Conservation (phyloP, 2,113 vertebrate species). For the Hucho hucho region DNA sequence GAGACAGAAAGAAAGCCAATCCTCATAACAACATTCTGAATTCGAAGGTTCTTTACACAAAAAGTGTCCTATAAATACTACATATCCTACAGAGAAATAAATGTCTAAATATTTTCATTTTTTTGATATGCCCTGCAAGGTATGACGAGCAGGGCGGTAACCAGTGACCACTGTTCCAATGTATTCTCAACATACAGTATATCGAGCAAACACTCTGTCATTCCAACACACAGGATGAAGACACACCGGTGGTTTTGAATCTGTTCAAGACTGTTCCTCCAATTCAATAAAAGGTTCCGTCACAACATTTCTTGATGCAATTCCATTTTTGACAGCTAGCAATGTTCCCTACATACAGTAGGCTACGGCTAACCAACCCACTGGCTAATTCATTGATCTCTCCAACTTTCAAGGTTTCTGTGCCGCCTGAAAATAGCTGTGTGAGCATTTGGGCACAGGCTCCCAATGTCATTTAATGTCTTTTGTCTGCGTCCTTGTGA, state of each 20-base stretch:
- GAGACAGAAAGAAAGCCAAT: constrained; percentile 35
- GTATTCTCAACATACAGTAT: neutral
- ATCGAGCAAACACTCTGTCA: too few species aligned
- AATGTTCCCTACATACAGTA: neutral
- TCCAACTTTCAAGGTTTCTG: constrained; percentile 8
- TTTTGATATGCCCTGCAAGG: too few species aligned
- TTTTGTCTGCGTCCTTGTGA: constrained; percentile 61
- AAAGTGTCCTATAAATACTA: neutral
- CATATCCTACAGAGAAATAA: neutral
- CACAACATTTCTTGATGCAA: neutral
- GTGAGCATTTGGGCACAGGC: constrained; percentile 46
- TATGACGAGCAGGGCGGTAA: too few species aligned
- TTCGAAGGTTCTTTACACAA: neutral
- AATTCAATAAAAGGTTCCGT: neutral
- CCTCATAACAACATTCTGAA: neutral
- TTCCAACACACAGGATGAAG: neutral
- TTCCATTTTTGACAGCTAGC: neutral
- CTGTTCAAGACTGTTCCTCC: constrained; percentile 1
- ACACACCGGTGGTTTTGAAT: neutral
- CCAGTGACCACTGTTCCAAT: too few species aligned
- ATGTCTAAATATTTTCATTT: neutral
- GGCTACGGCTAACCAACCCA: neutral
- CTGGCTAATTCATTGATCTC: constrained; percentile 9
- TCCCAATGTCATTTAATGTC: constrained; percentile 63
- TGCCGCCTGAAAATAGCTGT: constrained; percentile 34